These are phyloP conservation scores for Octodonta nipae DNA, from an alignment of 2,888 invertebrate species.

Conservation along the genomic window DNA sequence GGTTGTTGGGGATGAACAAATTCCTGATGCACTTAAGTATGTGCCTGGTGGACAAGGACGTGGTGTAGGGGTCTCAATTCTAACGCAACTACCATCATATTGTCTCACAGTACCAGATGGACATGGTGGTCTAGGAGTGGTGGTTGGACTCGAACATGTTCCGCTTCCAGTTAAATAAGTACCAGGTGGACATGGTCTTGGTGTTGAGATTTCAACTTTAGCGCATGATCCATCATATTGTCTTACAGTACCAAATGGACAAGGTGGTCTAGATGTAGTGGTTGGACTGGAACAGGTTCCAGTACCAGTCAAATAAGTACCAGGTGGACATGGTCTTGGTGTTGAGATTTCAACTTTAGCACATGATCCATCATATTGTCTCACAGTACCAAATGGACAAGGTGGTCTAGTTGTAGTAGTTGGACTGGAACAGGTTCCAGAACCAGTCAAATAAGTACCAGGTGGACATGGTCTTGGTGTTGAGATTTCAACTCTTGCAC, in stretches of 20 bases:
- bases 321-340: conserved; percentile 8
- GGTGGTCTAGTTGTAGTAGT: conserved; percentile 4
- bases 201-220: conserved; percentile 2
- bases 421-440: background rate
- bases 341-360: conserved; percentile 1
- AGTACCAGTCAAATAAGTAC: conserved; percentile 1
- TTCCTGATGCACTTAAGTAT: conserved; percentile 7
- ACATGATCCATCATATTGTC: conserved; percentile 8
- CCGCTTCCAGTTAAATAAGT: conserved; percentile 5
- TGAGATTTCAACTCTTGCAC: conserved; percentile 1
- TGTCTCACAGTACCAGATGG: conserved; percentile 8
- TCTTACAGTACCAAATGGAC: conserved; percentile 9
- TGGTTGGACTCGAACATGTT: conserved; percentile 4
- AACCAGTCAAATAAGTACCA: conserved; percentile 1
- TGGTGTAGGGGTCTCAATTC: conserved; percentile 4
- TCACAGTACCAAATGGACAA: conserved; percentile 9
- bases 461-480: conserved; percentile 6
- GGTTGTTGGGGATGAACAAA: conserved; percentile 8
- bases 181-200: conserved; percentile 8
- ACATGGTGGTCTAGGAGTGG: conserved; percentile 6
- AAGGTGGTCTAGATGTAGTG: conserved; percentile 4
- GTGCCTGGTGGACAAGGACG: conserved; percentile 10
- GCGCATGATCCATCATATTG: conserved; percentile 8
- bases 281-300: conserved; percentile 6
- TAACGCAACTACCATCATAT: conserved; percentile 8